Conservation (phyloP, 2,113 vertebrate genomes). For the Xiphophorus hellerii region DNA sequence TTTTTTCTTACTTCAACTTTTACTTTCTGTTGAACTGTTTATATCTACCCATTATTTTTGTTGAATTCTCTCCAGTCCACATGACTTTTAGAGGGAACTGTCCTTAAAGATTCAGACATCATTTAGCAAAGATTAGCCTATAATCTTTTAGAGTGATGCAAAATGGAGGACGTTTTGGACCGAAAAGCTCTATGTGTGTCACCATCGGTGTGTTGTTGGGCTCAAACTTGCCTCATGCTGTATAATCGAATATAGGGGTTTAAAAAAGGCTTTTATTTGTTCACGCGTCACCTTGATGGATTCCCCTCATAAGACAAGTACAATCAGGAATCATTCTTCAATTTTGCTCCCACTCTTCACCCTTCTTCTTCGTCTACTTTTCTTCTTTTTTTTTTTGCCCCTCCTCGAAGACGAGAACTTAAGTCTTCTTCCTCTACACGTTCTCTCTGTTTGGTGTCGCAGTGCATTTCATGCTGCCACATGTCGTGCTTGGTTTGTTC, state of each 20-base stretch:
- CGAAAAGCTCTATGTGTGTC: background rate
- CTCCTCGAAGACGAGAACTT: constrained; percentile 26
- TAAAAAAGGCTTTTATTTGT: constrained; percentile 68
- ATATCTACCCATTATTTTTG: constrained; percentile 25
- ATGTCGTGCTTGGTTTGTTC: constrained; percentile 57
- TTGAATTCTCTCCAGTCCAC: constrained; percentile 18
- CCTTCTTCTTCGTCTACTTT: constrained; percentile 63
- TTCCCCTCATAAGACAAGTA: constrained; percentile 80
- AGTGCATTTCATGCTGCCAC: constrained; percentile 61
- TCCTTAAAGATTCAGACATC: constrained; percentile 41
- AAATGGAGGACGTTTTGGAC: constrained; percentile 46
- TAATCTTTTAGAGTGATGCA: constrained; percentile 31
- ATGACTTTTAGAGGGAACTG: constrained; percentile 19
- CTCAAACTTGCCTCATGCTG: constrained; percentile 22
- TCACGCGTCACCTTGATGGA: constrained; percentile 78
- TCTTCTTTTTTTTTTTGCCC: constrained; percentile 24
- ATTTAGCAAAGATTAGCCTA: constrained; percentile 46
- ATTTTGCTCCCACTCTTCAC: constrained; percentile 68
- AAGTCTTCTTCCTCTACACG: background rate
- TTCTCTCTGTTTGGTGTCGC: constrained; percentile 42
- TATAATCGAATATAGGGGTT: constrained; percentile 71
- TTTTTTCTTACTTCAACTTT: constrained; percentile 10
- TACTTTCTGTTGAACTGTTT: constrained; percentile 16
- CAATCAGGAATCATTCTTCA: constrained; percentile 79
- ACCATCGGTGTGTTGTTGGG: constrained; percentile 23